Base-by-base conservation (phyloP, 2,113 vertebrate species). In the Rhabdomys dilectus region DNA sequence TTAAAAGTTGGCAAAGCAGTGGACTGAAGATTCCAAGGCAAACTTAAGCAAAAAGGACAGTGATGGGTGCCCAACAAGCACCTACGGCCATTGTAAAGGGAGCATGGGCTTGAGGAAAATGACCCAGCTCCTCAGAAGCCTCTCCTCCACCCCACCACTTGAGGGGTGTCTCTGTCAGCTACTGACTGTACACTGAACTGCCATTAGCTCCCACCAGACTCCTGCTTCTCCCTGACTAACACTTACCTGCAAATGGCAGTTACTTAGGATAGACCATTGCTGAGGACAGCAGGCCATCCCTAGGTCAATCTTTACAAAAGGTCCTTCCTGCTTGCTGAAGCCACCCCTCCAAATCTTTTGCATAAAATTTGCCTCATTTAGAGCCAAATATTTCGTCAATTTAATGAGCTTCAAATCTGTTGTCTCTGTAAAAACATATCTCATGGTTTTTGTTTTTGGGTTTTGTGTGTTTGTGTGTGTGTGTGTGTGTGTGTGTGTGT, bases 151-250 rank as follows among this genome's bases (percentile, higher is more conserved):
- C 22, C 17, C 42, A 39, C 4, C 1, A 8, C 12, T n/a, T 75
- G 75, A 87, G 24, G 0, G 0, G 45, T 42, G 45, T 22, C 0
- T 82, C 89, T 58, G 3, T 34, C 72, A 89, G 87, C 73, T 84
- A 26, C 51, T 39, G 42, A 85, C 75, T 88, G 21, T 16, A 1
- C 76, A 36, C 77, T 80, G 31, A 1, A 1, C 87, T 87, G 48
- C 64, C 58, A 75, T 73, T 72, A 81, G 70, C 93, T 62, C 87
- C 93, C 82, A 45, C 92, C 81, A 80, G 73, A 85, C 82, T 51
- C 75, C 89, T 60, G 42, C 15, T 36, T 87, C 94, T 88, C 56
- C 31, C 94, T 91, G 66, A 94, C 66, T 45, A 94, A 3, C 26
- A n/a, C 53, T 36, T 82, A 17, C 39, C 2, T 68, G 48, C 56